phyloP scores from a whole-genome alignment of 2,797 vertebrate species.

The Aldrovandia affinis region DNA sequence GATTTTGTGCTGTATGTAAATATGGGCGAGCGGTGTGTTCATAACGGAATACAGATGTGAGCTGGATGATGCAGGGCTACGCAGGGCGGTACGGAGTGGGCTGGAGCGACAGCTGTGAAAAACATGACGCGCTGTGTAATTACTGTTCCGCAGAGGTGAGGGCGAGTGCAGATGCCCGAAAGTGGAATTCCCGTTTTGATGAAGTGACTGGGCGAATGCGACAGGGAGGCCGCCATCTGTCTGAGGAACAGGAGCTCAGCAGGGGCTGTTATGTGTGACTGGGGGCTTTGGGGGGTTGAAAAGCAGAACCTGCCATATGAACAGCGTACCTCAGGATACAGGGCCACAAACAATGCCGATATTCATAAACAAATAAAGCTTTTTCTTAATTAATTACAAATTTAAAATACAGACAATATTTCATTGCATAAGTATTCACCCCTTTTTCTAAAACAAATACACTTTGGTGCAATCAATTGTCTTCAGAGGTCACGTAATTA shows the following conservation, averaged over 20 bases:
- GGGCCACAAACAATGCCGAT: no score
- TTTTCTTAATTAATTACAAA: no score
- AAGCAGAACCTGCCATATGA: neutral
- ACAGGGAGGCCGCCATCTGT: conserved; percentile 1
- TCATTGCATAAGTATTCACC: no score
- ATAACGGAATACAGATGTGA: neutral
- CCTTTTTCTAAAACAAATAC: no score
- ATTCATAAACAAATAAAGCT: no score
- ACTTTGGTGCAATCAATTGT: no score
- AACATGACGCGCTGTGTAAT: conserved; percentile 23
- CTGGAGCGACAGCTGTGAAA: neutral
- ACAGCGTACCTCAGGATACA: no score
- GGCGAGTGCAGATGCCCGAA: neutral
- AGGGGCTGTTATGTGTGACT: neutral
- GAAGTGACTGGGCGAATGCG: neutral
- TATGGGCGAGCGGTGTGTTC: neutral
- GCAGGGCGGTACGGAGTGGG: neutral
- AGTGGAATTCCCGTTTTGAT: conserved; percentile 10
- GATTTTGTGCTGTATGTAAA: neutral
- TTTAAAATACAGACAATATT: no score
- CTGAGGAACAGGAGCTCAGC: neutral
- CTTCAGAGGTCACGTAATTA: no score
- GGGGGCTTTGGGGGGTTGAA: no score
- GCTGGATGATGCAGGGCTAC: neutral
- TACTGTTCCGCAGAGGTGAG: neutral